Evolutionary conservation across 1,140 invertebrate genomes (phyloP).

Genomic region (Brachionus rotundiformis): DNA sequence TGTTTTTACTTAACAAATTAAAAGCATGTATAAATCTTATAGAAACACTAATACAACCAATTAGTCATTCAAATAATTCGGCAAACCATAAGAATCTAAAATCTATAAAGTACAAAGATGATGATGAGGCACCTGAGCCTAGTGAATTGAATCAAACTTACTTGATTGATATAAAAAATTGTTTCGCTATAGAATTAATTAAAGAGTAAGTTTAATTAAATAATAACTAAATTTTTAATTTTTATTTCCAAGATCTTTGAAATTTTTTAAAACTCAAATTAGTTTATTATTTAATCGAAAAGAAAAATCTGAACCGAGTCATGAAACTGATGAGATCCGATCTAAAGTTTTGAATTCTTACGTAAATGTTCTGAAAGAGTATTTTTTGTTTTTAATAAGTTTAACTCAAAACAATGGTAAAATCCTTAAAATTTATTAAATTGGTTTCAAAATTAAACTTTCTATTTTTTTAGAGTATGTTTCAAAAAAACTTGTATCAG

Average conservation of each 20-base stretch:
- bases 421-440: neutral
- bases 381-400: conserved; percentile 31
- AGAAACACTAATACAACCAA: conserved; percentile 9
- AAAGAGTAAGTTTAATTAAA: conserved; percentile 24
- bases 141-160: conserved; percentile 21
- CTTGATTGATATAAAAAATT: neutral
- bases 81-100: neutral
- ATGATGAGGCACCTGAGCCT: neutral
- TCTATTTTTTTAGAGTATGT: conserved; percentile 11
- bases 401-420: conserved; percentile 43
- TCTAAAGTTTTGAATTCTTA: neutral
- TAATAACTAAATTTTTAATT: neutral
- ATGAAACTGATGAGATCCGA: neutral
- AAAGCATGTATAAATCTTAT: conserved; percentile 17
- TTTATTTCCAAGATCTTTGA: conserved; percentile 1
- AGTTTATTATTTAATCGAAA: neutral
- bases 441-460: neutral
- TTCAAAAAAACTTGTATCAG: neutral
- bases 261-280: conserved; percentile 14
- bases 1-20: conserved; percentile 14
- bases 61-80: neutral
- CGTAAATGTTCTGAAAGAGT: neutral
- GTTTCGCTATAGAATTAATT: neutral
- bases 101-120: neutral
- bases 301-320: neutral